phyloP scores from a whole-genome alignment of 2,888 invertebrate genomes.

The Malthinus seriepunctatus region DNA sequence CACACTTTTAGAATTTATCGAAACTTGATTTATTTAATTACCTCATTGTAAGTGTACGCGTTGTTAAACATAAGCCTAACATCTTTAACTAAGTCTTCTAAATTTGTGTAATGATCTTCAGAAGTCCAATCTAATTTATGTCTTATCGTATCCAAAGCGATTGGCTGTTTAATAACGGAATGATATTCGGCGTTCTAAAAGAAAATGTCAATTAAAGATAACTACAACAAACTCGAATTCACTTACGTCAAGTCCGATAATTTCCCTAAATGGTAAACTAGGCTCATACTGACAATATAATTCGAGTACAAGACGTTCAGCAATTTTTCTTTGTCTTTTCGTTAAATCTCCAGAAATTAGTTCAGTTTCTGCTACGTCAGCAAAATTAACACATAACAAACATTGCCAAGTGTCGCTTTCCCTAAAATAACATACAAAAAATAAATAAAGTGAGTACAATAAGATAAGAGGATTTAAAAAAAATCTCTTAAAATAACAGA shows the following conservation, averaged over 20 bases:
- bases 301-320: constrained; percentile 85
- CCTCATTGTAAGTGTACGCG: constrained; percentile 83
- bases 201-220: background rate
- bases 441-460: constrained; percentile 2
- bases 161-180: constrained; percentile 74
- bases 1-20: background rate
- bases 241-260: constrained; percentile 75
- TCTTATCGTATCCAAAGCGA: constrained; percentile 84
- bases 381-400: constrained; percentile 83
- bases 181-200: constrained; percentile 69
- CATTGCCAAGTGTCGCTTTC: constrained; percentile 93
- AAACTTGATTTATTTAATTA: constrained; percentile 50
- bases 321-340: constrained; percentile 67
- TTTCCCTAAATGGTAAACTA: constrained; percentile 86
- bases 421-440: constrained; percentile 50
- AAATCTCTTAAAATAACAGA: too few relatives aligned
- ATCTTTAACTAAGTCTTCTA: constrained; percentile 79
- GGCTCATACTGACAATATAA: constrained; percentile 90
- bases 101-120: constrained; percentile 72
- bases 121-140: constrained; percentile 76
- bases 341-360: constrained; percentile 59
- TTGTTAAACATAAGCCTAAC: constrained; percentile 85
- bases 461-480: background rate
- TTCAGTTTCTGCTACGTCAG: constrained; percentile 63
- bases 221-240: background rate